Evolutionary conservation across 2,888 invertebrate species (phyloP), one percentile per base, ranked within the genome.

Genomic region (Bibio marci): DNA sequence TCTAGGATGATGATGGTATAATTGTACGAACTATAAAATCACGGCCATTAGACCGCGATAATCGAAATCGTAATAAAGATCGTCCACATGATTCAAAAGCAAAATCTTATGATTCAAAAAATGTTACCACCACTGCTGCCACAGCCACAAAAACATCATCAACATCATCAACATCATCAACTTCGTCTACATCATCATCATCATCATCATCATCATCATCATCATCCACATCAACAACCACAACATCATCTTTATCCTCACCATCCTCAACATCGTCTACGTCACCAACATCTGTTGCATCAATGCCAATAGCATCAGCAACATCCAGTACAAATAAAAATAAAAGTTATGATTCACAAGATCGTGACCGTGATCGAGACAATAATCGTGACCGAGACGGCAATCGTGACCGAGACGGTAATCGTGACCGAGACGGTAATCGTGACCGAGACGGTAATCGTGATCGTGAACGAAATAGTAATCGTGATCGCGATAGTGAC

Each of bases 21-120:
- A 39, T 44, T 32, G 44, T 44, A 8, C 37, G 44, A 27, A 39
- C 40, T 14, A 37, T 44, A n/a, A 43, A 41, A 39, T 44, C 41
- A 22, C 37, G 42, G 7, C 34, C 26, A 19, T 19, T 30, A 14
- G 35, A 36, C 33, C 37, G 26, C n/a, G 33, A 35, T 31, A 33
- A 31, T 11, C 22, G 19, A 18, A 26, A 34, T 17, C 34, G 33
- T 10, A 25, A 19, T 33, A 33, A 32, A 19, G 34, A 38, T 3
- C 35, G 36, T 12, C 27, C 18, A 3, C 19, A 14, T 15, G 37
- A 40, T 13, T 13, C 27, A 14, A 12, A 15, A 18, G 11, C 35
- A 11, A 26, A n/a, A 13, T 25, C 31, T 3, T 14, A 39, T 10
- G n/a, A 39, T 17, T 17, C 13, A 10, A 34, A 39, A 14, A n/a